A percentile compares a stretch with the other conserved stretches of the same genome.
These are phyloP conservation scores for Epinephelus fuscoguttatus DNA, from an alignment of 2,113 vertebrate genomes.

Conservation along the genomic window DNA sequence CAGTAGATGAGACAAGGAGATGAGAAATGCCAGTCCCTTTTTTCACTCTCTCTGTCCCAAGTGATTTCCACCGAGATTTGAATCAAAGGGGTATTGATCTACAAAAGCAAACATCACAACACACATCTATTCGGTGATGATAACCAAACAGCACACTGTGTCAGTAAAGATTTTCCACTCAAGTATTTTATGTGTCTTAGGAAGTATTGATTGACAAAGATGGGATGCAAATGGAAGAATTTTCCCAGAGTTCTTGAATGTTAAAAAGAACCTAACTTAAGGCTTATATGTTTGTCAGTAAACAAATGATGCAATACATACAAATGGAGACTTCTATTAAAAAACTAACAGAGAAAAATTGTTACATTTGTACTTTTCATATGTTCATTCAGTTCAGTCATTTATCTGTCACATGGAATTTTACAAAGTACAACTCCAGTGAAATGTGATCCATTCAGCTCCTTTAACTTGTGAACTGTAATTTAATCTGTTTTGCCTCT, in stretches of 20 bases:
- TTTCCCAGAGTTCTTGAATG: neutral
- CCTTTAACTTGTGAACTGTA: too few species aligned
- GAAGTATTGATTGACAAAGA: neutral
- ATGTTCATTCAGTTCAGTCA: too few species aligned
- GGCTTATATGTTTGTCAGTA: neutral
- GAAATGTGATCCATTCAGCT: too few species aligned
- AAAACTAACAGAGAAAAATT: neutral
- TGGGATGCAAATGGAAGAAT: neutral
- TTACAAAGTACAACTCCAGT: too few species aligned
- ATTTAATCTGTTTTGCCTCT: too few species aligned
- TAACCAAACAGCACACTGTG: neutral
- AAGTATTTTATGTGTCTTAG: neutral
- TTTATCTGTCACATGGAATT: too few species aligned
- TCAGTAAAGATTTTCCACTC: neutral
- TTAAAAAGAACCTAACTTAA: neutral
- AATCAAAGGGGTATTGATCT: conserved; percentile 56
- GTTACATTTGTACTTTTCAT: too few species aligned
- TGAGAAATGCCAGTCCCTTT: conserved; percentile 16
- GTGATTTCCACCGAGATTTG: conserved; percentile 28
- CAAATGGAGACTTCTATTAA: neutral
- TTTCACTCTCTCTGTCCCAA: neutral
- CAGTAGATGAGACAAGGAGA: conserved; percentile 35
- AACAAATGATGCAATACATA: neutral
- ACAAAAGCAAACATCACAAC: conserved; percentile 40
- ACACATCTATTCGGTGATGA: neutral